Percentiles rank a stretch among this genome's conserved stretches.
phyloP scores from a whole-genome alignment of 1,140 invertebrate species.

The Ylistrum balloti region DNA sequence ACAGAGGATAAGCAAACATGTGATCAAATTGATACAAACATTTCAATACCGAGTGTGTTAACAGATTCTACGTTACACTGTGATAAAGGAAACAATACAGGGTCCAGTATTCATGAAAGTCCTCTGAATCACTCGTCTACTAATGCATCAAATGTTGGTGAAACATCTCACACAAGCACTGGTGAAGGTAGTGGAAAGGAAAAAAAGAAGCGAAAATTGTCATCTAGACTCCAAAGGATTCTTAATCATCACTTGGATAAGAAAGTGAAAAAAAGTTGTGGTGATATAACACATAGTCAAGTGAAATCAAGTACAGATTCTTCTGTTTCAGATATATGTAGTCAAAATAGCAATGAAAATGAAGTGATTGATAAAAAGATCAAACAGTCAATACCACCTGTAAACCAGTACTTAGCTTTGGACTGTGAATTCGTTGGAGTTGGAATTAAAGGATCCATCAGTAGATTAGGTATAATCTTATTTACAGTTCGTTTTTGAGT shows the following conservation, averaged over 20 bases:
- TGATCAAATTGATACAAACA: not conserved
- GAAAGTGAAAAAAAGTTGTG: not conserved
- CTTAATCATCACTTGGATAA: not conserved
- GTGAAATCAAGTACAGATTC: not conserved
- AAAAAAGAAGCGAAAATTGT: slow-evolving; percentile 24
- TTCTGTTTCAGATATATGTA: not conserved
- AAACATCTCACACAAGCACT: not conserved
- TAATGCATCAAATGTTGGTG: no score
- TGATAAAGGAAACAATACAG: not conserved
- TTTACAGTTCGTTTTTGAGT: no score
- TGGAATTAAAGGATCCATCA: not conserved
- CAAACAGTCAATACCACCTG: not conserved
- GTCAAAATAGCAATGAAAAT: not conserved
- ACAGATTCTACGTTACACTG: not conserved
- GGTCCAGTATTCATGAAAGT: not conserved
- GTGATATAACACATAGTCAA: not conserved
- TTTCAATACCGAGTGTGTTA: not conserved
- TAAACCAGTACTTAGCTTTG: not conserved
- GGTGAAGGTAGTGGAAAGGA: not conserved
- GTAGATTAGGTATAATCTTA: not conserved
- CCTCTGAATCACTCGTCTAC: not conserved
- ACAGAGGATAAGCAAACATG: not conserved
- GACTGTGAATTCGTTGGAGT: slow-evolving; percentile 19
- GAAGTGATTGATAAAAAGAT: not conserved
- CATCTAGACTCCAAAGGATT: not conserved